Percentiles rank a stretch among this genome's conserved stretches.
These are phyloP conservation scores for Diadromus collaris DNA, from an alignment of 2,888 invertebrate species.

Conservation along the genomic window DNA sequence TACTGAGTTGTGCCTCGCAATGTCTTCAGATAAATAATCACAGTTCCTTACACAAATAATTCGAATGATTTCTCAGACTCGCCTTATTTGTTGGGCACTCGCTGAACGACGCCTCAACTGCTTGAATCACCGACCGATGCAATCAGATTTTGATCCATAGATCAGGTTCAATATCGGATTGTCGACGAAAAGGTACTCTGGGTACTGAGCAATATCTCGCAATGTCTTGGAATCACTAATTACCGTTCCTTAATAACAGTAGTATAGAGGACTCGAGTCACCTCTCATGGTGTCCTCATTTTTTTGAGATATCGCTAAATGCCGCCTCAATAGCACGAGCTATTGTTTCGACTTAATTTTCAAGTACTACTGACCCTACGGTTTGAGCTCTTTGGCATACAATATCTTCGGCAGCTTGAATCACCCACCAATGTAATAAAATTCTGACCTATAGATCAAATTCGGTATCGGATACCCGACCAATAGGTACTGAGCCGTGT, in stretches of 20 bases:
- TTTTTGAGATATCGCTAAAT: neutral
- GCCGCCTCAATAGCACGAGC: neutral
- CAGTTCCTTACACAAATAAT: neutral
- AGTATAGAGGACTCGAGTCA: neutral
- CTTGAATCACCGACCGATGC: neutral
- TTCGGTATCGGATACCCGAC: neutral
- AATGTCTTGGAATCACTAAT: neutral
- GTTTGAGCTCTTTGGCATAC: neutral
- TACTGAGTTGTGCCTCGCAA: neutral
- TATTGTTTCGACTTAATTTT: neutral
- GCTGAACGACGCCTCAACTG: neutral
- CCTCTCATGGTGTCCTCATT: neutral
- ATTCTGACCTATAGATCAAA: neutral
- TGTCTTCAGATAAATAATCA: neutral
- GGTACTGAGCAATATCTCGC: neutral
- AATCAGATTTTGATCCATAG: neutral
- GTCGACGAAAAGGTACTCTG: neutral
- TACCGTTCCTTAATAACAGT: neutral
- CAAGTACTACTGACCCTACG: no score
- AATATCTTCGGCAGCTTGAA: neutral
- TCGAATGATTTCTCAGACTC: no score
- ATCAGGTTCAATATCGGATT: neutral
- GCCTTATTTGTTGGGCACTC: no score
- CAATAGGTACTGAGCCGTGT: neutral
- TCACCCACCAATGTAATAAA: neutral